Conservation (phyloP, 1,140 invertebrate genomes). For the Telenomus remus region DNA sequence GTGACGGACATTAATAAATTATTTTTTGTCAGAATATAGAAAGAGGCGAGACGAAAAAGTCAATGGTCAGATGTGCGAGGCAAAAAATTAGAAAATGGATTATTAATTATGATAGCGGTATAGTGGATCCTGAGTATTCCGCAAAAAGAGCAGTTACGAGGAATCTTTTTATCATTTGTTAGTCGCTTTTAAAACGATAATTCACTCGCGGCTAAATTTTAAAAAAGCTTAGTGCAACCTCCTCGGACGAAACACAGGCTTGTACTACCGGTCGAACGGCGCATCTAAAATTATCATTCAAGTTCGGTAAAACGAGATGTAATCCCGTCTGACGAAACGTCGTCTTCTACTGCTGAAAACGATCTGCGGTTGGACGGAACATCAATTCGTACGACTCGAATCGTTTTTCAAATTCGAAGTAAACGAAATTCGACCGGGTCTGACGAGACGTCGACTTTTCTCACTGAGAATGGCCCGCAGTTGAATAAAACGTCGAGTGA, state of each 20-base stretch:
- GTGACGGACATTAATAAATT: constrained; percentile 17
- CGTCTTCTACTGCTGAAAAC: too few relatives aligned
- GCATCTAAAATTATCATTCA: too few relatives aligned
- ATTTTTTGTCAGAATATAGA: constrained; percentile 1
- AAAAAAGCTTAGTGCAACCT: constrained; percentile 21
- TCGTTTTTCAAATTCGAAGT: too few relatives aligned
- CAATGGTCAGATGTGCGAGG: constrained; percentile 59
- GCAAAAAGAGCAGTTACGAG: constrained; percentile 32
- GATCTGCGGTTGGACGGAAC: too few relatives aligned
- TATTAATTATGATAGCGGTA: constrained; percentile 70
- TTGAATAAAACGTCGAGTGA: neutral
- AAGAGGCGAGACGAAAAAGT: constrained; percentile 13
- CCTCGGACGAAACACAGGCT: too few relatives aligned
- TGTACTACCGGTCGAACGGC: too few relatives aligned
- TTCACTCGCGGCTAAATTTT: constrained; percentile 10
- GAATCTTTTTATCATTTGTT: constrained; percentile 42
- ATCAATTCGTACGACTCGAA: too few relatives aligned
- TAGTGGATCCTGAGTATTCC: constrained; percentile 4
- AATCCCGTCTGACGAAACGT: too few relatives aligned
- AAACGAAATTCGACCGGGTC: too few relatives aligned
- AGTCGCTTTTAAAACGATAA: constrained; percentile 32
- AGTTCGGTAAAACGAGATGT: too few relatives aligned
- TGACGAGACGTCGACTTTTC: too few relatives aligned
- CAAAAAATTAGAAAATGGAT: constrained; percentile 70
- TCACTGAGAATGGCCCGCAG: too few relatives aligned